Evolutionary conservation across 2,113 vertebrate species (phyloP), one percentile per base, ranked within the genome.

Genomic region (Podiceps cristatus): DNA sequence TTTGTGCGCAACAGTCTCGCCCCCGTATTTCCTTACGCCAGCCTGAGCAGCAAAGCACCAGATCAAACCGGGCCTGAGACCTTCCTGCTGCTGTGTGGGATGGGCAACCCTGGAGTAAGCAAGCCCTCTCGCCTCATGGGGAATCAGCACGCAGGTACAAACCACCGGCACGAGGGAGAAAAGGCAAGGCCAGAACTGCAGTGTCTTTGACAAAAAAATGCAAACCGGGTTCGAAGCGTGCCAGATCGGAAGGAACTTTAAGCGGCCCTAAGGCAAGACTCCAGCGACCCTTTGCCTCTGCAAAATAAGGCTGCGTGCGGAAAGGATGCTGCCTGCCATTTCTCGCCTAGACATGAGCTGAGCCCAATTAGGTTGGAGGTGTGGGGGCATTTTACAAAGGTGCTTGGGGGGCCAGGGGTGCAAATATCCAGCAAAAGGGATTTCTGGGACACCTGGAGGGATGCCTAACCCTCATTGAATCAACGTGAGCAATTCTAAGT

Each of bases 81-180:
- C 52, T 73, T 80, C 58, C 58, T n/a, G 3, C 49, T 29, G n/a
- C 76, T 18, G 2, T 2, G 13, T 20, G n/a, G 25, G 6, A 18
- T 1, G 13, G 56, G 44, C 35, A 66, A 22, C 18, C 18, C 31
- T 37, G 28, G 77, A 2, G 18, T 17, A 31, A 33, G 59, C 33
- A 24, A 89, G 77, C 8, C 59, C 58, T 31, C 52, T 44, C 8
- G 3, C 28, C 18, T 20, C 15, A 11, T 2, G 11, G 37, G 22
- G 20, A 17, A 19, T 15, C 52, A 3, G 45, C 59, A 28, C 1
- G 6, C 27, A 27, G 53, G 3, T 4, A 33, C 6, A 0, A 44
- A 33, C 22, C 53, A 5, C 45, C 5, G 12, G 23, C 18, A 45
- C 45, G 28, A 2, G 22, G 68, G 52, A 40, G 62, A 22, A 67